These are phyloP conservation scores for Helicoverpa armigera DNA, from an alignment of 1,140 invertebrate genomes.

Conservation along the genomic window DNA sequence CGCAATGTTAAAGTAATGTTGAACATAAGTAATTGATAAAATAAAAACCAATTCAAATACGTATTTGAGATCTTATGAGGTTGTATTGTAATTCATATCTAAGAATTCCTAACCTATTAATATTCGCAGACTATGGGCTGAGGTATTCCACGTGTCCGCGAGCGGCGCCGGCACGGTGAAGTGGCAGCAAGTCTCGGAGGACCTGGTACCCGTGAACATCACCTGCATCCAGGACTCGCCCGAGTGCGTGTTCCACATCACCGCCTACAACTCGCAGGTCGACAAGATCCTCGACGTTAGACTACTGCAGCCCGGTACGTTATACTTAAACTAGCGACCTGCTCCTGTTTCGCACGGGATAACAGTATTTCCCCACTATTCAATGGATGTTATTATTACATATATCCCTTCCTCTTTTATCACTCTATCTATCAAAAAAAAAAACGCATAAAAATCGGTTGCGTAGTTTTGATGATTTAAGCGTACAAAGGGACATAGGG, in stretches of 20 bases:
- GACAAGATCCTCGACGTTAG: slow-evolving; percentile 99
- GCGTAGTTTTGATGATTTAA: no score
- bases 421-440: no score
- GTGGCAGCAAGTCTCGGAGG: slow-evolving; percentile 99
- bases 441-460: no score
- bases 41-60: no score
- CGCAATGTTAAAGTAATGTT: no score
- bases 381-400: no score
- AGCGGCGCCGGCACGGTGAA: slow-evolving; percentile 95
- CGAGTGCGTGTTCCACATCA: slow-evolving; percentile 98
- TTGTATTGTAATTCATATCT: not conserved
- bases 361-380: no score
- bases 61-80: no score
- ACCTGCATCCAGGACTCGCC: slow-evolving; percentile 98
- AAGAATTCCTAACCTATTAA: slow-evolving; percentile 33
- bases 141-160: slow-evolving; percentile 98
- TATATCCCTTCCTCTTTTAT: no score
- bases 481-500: no score
- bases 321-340: not conserved
- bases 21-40: no score
- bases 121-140: slow-evolving; percentile 95
- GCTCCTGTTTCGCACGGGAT: no score
- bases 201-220: slow-evolving; percentile 98
- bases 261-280: slow-evolving; percentile 99
- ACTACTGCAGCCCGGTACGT: slow-evolving; percentile 97